Conservation (phyloP, 2,888 invertebrate genomes). For the Xestoiulus laeticollis region DNA sequence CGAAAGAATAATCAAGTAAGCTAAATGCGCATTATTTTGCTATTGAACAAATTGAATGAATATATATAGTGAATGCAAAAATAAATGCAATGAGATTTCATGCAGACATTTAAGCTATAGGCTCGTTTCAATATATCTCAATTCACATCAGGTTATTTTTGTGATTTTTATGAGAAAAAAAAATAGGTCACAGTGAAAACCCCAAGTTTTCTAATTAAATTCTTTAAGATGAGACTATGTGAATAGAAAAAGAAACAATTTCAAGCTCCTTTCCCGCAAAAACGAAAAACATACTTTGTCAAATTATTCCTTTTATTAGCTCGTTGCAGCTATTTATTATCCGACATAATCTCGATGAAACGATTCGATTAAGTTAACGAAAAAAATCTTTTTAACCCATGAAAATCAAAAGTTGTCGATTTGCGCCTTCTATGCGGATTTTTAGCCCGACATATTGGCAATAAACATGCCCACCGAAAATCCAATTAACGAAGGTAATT, state of each 20-base stretch:
- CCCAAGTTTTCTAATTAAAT: neutral
- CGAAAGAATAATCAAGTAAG: too few species aligned
- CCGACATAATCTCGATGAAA: neutral
- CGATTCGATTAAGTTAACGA: neutral
- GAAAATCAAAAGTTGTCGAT: neutral
- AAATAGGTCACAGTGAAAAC: neutral
- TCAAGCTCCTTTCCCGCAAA: neutral
- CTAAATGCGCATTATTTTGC: too few species aligned
- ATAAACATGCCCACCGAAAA: conserved; percentile 6
- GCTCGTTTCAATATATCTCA: too few species aligned
- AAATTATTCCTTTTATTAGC: neutral
- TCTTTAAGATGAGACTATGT: neutral
- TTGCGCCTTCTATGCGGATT: neutral
- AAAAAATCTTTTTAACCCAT: neutral
- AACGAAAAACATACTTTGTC: neutral
- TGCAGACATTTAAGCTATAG: too few species aligned
- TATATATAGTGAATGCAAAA: too few species aligned
- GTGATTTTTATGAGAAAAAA: neutral
- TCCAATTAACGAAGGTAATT: conserved; percentile 26
- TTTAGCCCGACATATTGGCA: neutral
- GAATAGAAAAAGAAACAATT: neutral
- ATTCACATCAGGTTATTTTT: too few species aligned
- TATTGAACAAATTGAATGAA: too few species aligned
- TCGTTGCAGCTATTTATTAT: neutral
- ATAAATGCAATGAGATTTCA: too few species aligned